Evolutionary conservation across 1,140 invertebrate genomes (phyloP).

Genomic region (Manduca sexta): DNA sequence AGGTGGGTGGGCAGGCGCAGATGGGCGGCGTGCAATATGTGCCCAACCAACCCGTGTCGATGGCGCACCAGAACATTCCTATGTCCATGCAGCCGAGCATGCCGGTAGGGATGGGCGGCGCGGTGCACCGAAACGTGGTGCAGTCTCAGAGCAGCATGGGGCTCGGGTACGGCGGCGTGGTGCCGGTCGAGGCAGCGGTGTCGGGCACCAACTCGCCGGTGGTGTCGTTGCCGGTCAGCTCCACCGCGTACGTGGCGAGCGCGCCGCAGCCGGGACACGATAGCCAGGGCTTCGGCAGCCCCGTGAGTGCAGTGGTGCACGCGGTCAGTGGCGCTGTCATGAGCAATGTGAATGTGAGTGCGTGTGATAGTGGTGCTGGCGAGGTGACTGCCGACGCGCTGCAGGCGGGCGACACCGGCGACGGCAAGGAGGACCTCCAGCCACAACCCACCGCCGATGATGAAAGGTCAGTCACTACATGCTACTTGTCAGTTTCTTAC

Average conservation of each 20-base stretch:
- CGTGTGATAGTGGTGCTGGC: slow-evolving; percentile 59
- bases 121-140: slow-evolving; percentile 64
- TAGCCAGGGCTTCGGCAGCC: slow-evolving; percentile 70
- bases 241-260: slow-evolving; percentile 56
- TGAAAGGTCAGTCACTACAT: slow-evolving; percentile 82
- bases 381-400: slow-evolving; percentile 50
- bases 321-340: slow-evolving; percentile 63
- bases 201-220: slow-evolving; percentile 71
- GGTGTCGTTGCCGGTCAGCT: slow-evolving; percentile 66
- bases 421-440: slow-evolving; percentile 64
- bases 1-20: slow-evolving; percentile 54
- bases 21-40: slow-evolving; percentile 66
- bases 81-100: slow-evolving; percentile 69
- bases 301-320: slow-evolving; percentile 69
- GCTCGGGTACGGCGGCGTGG: slow-evolving; percentile 58
- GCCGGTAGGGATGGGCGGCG: slow-evolving; percentile 61
- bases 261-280: slow-evolving; percentile 52
- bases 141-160: slow-evolving; percentile 69
- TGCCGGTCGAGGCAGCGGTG: slow-evolving; percentile 60
- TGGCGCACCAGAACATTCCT: slow-evolving; percentile 66
- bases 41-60: slow-evolving; percentile 60
- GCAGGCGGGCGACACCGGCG: slow-evolving; percentile 51
- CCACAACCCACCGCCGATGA: slow-evolving; percentile 72
- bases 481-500: too few relatives aligned
- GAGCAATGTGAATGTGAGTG: slow-evolving; percentile 67